Conservation (phyloP, 2,797 vertebrate genomes). For the Adrianichthys oophorus region DNA sequence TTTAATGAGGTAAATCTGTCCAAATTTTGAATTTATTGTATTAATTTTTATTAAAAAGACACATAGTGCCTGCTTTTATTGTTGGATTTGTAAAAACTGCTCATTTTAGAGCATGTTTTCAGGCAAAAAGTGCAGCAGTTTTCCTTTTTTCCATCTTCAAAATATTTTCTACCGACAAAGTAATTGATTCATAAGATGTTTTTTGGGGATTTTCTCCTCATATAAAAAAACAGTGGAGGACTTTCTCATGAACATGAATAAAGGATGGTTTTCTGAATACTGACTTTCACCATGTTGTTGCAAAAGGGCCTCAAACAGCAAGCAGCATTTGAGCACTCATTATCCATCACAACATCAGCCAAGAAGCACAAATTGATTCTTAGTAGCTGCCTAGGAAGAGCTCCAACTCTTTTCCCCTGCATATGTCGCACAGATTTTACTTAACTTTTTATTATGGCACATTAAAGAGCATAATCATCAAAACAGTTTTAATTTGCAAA, state of each 20-base stretch:
- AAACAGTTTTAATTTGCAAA: constrained; percentile 12
- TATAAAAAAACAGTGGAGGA: too few relatives aligned
- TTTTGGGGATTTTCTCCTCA: too few relatives aligned
- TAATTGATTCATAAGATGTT: not conserved
- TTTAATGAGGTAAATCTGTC: constrained; percentile 3
- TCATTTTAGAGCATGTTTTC: too few relatives aligned
- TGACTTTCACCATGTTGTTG: constrained; percentile 10
- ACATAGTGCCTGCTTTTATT: not conserved
- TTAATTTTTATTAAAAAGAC: not conserved
- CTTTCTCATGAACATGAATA: constrained; percentile 17
- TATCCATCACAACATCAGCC: constrained; percentile 12
- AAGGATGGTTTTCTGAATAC: constrained; percentile 3
- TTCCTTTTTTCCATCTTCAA: not conserved
- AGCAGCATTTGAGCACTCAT: constrained; percentile 20
- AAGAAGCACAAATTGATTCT: constrained; percentile 27
- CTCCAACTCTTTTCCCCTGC: constrained; percentile 5
- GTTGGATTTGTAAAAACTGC: too few relatives aligned
- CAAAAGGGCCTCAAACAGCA: constrained; percentile 9
- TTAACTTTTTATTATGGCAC: constrained; percentile 13
- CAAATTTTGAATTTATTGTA: constrained; percentile 5
- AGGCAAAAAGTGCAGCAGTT: not conserved
- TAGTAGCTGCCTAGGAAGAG: constrained; percentile 4
- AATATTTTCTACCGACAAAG: not conserved
- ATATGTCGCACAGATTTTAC: constrained; percentile 17
- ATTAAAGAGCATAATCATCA: constrained; percentile 18